phyloP scores from a whole-genome alignment of 2,888 invertebrate genomes.

The Dryocosmus kuriphilus region DNA sequence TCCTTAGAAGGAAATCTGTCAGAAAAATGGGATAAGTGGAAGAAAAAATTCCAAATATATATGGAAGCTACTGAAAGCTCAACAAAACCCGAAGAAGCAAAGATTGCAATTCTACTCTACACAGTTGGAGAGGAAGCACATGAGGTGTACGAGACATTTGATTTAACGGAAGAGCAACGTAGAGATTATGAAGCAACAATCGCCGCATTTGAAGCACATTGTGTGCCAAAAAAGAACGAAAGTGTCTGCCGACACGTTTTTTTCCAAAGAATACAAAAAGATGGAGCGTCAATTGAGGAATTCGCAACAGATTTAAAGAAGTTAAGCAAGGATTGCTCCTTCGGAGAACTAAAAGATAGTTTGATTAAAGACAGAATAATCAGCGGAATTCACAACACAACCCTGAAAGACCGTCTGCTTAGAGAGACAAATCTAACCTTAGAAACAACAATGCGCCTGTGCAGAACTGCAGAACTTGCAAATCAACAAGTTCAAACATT shows the following conservation, averaged over 20 bases:
- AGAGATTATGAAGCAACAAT: too few relatives aligned
- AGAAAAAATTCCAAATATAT: too few relatives aligned
- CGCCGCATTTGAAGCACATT: conserved; percentile 52
- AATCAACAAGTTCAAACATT: conserved; percentile 47
- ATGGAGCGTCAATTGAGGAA: not conserved
- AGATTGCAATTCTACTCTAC: conserved; percentile 60
- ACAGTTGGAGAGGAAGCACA: conserved; percentile 57
- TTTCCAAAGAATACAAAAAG: not conserved
- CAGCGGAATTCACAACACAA: conserved; percentile 46
- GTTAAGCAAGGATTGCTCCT: conserved; percentile 51
- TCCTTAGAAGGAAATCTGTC: too few relatives aligned
- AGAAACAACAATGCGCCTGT: conserved; percentile 48
- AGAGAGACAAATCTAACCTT: conserved; percentile 53
- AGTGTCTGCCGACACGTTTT: conserved; percentile 25
- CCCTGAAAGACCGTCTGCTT: conserved; percentile 53
- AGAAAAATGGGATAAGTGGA: too few relatives aligned
- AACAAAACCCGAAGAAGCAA: too few relatives aligned
- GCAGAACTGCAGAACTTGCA: conserved; percentile 51
- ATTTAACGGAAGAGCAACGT: too few relatives aligned
- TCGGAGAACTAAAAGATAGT: conserved; percentile 53
- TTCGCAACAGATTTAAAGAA: not conserved
- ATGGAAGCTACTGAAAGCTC: too few relatives aligned
- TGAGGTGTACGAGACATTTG: conserved; percentile 58
- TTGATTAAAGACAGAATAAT: conserved; percentile 56
- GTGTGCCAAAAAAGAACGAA: conserved; percentile 42